Percentiles rank a stretch among this genome's conserved stretches.
These are phyloP conservation scores for Priocnemis perturbator DNA, from an alignment of 2,888 invertebrate species.

Conservation along the genomic window DNA sequence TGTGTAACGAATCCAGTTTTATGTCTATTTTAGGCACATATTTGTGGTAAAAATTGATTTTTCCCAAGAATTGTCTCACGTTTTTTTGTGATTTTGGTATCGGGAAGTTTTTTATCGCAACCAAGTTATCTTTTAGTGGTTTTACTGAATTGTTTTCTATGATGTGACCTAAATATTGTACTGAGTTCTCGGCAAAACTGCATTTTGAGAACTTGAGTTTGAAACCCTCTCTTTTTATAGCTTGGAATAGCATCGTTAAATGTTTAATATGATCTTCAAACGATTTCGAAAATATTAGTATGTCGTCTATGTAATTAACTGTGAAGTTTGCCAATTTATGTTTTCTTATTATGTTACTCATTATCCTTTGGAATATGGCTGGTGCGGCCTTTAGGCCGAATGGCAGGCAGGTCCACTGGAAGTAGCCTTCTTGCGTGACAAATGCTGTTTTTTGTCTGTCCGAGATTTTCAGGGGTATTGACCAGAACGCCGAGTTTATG, in stretches of 20 bases:
- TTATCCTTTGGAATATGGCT: slow-evolving; percentile 42
- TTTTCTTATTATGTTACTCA: slow-evolving; percentile 30
- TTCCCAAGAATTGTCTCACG: slow-evolving; percentile 30
- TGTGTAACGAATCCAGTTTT: slow-evolving; percentile 8
- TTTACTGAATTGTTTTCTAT: slow-evolving; percentile 37
- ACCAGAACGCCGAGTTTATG: slow-evolving; percentile 56
- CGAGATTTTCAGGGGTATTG: slow-evolving; percentile 42
- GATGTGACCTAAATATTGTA: slow-evolving; percentile 38
- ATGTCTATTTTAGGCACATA: slow-evolving; percentile 2
- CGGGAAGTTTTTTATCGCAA: slow-evolving; percentile 37
- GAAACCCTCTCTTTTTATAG: slow-evolving; percentile 46
- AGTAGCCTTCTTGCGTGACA: too few species aligned
- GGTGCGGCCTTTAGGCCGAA: slow-evolving; percentile 45
- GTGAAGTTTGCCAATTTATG: slow-evolving; percentile 40
- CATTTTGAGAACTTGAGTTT: slow-evolving; percentile 46
- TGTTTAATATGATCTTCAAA: slow-evolving; percentile 49
- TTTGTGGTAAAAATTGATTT: too few species aligned
- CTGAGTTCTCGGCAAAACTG: slow-evolving; percentile 34
- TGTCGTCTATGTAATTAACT: too few species aligned
- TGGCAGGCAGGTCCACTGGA: too few species aligned
- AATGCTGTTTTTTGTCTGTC: slow-evolving; percentile 48
- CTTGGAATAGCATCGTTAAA: slow-evolving; percentile 42
- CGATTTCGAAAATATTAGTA: too few species aligned
- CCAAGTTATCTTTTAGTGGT: slow-evolving; percentile 48
- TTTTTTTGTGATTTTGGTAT: slow-evolving; percentile 35